These are phyloP conservation scores for Macrophya annulata DNA, from an alignment of 2,888 invertebrate species.

Conservation along the genomic window DNA sequence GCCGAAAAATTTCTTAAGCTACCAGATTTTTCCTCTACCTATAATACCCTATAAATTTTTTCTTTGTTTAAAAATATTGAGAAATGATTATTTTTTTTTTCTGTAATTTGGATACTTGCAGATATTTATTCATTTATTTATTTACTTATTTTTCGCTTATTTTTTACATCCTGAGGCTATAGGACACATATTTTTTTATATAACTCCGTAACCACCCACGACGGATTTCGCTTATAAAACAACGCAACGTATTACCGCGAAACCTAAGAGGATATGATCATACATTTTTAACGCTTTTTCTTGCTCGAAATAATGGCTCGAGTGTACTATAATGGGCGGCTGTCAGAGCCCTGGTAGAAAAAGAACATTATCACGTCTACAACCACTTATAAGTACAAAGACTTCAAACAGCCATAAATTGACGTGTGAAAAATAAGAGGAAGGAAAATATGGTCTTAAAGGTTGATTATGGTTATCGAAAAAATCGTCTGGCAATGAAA, in stretches of 20 bases:
- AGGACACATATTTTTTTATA: not conserved
- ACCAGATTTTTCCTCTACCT: constrained; percentile 4
- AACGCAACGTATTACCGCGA: not conserved
- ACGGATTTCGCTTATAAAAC: constrained; percentile 4
- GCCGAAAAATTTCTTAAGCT: constrained; percentile 11
- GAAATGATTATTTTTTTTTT: not conserved
- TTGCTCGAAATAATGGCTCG: not conserved
- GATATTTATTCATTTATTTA: no score
- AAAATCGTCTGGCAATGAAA: not conserved
- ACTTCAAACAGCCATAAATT: not conserved
- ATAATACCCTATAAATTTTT: constrained; percentile 18
- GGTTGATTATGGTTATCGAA: not conserved
- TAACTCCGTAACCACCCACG: not conserved
- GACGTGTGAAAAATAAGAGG: not conserved
- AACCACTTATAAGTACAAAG: not conserved
- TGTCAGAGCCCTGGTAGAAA: not conserved
- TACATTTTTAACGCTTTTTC: constrained; percentile 40
- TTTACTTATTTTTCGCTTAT: not conserved
- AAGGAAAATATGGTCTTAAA: not conserved
- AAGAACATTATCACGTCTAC: not conserved
- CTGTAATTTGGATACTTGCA: no score
- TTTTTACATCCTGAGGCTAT: not conserved
- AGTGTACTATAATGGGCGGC: constrained; percentile 2
- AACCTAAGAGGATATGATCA: constrained; percentile 13
- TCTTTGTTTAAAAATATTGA: not conserved